phyloP scores from a whole-genome alignment of 2,113 vertebrate species.

The Alaudala cheleensis region DNA sequence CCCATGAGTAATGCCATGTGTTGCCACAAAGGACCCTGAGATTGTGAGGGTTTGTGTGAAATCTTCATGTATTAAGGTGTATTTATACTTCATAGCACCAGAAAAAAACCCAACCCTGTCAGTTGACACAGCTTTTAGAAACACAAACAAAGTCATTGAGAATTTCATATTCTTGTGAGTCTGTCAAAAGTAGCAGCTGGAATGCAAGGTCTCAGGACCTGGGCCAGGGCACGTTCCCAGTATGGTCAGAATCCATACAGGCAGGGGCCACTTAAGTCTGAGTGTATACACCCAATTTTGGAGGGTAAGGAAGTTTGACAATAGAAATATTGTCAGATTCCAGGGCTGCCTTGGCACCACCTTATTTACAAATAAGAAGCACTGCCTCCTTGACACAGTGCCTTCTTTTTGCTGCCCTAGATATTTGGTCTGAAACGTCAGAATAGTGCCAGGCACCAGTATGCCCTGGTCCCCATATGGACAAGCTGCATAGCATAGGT shows the following conservation, averaged over 20 bases:
- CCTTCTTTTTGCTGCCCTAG: neutral
- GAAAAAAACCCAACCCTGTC: neutral
- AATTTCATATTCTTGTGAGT: neutral
- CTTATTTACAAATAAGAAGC: neutral
- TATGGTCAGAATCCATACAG: neutral
- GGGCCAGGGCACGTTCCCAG: neutral
- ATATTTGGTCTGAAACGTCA: neutral
- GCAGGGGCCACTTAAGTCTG: neutral
- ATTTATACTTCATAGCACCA: neutral
- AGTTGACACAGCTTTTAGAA: neutral
- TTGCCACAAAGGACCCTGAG: neutral
- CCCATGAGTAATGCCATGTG: neutral
- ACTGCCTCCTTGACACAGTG: neutral
- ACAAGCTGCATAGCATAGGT: neutral
- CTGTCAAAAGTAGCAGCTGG: neutral
- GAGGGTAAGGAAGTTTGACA: neutral
- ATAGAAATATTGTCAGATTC: neutral
- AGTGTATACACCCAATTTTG: neutral
- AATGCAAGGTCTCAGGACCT: neutral
- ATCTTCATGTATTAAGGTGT: neutral
- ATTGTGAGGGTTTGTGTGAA: neutral
- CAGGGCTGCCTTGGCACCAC: neutral
- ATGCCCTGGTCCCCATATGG: accelerated
- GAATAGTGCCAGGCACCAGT: neutral
- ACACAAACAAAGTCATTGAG: neutral